phyloP scores from a whole-genome alignment of 2,888 invertebrate genomes.

The Microdon myrmicae region DNA sequence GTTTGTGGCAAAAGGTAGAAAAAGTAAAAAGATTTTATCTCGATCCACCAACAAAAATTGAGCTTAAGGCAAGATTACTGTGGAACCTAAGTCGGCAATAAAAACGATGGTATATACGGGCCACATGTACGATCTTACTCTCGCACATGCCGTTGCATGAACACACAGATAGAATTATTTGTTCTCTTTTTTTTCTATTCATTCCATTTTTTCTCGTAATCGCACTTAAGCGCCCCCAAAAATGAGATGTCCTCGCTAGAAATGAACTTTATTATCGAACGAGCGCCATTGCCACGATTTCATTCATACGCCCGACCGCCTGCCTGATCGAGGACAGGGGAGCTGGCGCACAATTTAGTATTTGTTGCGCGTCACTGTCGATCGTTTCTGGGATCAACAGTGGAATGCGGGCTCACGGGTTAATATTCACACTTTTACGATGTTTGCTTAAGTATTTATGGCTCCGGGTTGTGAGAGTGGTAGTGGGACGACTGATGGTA shows the following conservation, averaged over 20 bases:
- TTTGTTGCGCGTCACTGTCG: conserved; percentile 3
- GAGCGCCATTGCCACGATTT: conserved; percentile 40
- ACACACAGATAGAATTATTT: conserved; percentile 13
- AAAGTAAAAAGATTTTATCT: too few species aligned
- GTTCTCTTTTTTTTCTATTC: conserved; percentile 18
- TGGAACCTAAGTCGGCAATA: too few species aligned
- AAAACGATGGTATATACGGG: too few species aligned
- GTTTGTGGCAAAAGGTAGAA: too few species aligned
- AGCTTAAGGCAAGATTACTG: too few species aligned
- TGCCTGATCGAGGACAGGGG: too few species aligned
- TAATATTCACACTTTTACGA: conserved; percentile 49
- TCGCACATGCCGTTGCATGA: conserved; percentile 1
- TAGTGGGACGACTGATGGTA: conserved; percentile 3
- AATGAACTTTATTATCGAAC: conserved; percentile 25
- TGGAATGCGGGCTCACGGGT: conserved; percentile 51
- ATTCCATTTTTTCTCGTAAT: conserved; percentile 33
- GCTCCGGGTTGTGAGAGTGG: conserved; percentile 10
- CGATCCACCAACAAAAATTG: too few species aligned
- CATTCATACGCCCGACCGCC: too few species aligned
- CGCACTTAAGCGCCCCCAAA: conserved; percentile 31
- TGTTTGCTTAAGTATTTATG: conserved; percentile 49
- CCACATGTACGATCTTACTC: too few species aligned
- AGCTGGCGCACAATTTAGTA: conserved; percentile 7
- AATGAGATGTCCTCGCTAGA: conserved; percentile 24
- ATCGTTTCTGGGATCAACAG: conserved; percentile 36